phyloP scores from a whole-genome alignment of 2,888 invertebrate species.

The Torymus aiolomorphi region DNA sequence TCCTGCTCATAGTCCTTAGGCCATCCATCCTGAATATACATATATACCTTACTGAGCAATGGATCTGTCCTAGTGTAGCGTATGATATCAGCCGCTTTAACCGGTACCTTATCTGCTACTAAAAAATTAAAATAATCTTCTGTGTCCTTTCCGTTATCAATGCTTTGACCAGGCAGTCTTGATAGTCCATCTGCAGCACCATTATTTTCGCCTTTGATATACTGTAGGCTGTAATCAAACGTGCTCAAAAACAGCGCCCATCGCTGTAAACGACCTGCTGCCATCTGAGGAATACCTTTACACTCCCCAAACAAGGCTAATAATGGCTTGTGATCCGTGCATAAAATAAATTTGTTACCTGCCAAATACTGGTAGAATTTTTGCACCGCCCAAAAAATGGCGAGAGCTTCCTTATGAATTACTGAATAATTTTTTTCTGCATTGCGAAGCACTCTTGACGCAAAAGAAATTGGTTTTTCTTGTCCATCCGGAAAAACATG shows the following conservation, averaged over 20 bases:
- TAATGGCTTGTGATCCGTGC: slow-evolving; percentile 67
- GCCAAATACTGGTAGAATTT: too few species aligned
- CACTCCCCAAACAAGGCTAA: slow-evolving; percentile 64
- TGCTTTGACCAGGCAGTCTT: slow-evolving; percentile 53
- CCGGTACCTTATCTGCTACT: slow-evolving; percentile 38
- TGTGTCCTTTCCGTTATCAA: background rate
- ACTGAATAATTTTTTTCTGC: slow-evolving; percentile 68
- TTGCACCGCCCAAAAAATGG: slow-evolving; percentile 67
- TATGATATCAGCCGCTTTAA: slow-evolving; percentile 39
- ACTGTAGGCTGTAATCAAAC: slow-evolving; percentile 60
- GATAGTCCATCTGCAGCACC: slow-evolving; percentile 57
- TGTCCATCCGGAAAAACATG: slow-evolving; percentile 61
- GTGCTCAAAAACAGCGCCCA: slow-evolving; percentile 63
- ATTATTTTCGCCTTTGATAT: slow-evolving; percentile 55
- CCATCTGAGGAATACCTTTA: slow-evolving; percentile 66
- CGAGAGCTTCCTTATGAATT: slow-evolving; percentile 67
- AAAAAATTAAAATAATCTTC: slow-evolving; percentile 55
- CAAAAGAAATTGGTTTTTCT: slow-evolving; percentile 65
- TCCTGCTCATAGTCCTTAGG: slow-evolving; percentile 10
- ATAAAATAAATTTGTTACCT: slow-evolving; percentile 64
- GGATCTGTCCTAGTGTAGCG: slow-evolving; percentile 32
- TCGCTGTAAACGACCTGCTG: slow-evolving; percentile 66
- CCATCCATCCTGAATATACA: slow-evolving; percentile 29
- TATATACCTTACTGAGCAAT: slow-evolving; percentile 33
- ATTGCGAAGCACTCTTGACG: slow-evolving; percentile 62